Evolutionary conservation across 2,797 vertebrate genomes (phyloP), one percentile per base, ranked within the genome.

Genomic region (Periparus ater): DNA sequence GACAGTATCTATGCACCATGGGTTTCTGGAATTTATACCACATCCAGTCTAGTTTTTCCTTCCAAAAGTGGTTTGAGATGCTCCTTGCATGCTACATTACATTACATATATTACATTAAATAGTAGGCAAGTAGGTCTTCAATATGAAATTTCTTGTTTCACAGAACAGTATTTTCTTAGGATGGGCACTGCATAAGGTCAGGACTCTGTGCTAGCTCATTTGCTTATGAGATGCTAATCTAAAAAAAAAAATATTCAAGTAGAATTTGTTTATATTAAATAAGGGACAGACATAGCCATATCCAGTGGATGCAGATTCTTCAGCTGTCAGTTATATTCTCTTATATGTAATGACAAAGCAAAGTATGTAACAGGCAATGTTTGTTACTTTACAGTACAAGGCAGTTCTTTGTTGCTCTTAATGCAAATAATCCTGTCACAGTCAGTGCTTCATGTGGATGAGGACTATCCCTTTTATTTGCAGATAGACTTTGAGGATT

Each of bases 21-120:
- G 30, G 7, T 86, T 88, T 93, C 74, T 87, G 85, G 88, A 94
- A 75, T 87, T 88, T 60, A 47, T 81, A 71, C 71, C 26, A 68
- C 50, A 79, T 81, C 45, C 47, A 61, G 34, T 78, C 40, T 72
- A 82, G 40, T 12, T 91, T 92, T 73, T 44, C 9, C 53, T 94
- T 90, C 78, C 34, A 44, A 27, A 70, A 90, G 30, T 50, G 29
- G 14, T 55, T 95, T 87, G 68, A 66, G 48, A 65, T 44, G 5
- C 32, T 65, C 34, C 38, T 91, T 86, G 17, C 30, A n/a, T 22
- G 36, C 30, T 80, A 47, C 13, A 7, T 75, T 47, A 57, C 20
- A 60, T 36, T 36, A 36, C 36, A 36, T 36, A 36, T 10, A 10
- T 36, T 36, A 36, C 36, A 36, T 9, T 13, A 81, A 85, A 65